phyloP scores from a whole-genome alignment of 2,113 vertebrate genomes.

The Dasyprocta punctata region DNA sequence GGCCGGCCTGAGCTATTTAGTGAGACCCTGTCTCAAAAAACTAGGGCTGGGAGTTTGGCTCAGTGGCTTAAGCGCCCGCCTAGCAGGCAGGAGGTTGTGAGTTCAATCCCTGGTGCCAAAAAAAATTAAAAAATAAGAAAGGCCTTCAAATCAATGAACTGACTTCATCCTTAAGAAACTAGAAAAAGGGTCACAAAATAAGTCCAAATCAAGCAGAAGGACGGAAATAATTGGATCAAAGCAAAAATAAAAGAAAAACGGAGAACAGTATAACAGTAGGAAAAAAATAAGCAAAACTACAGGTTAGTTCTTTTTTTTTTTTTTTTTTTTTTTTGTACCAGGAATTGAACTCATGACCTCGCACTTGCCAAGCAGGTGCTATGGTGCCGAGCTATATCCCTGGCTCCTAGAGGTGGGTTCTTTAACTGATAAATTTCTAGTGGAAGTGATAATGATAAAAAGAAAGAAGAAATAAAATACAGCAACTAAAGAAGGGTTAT shows the following conservation, averaged over 20 bases:
- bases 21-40: too few relatives aligned
- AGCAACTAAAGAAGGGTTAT: not conserved
- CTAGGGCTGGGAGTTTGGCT: too few relatives aligned
- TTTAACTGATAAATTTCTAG: not conserved
- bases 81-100: too few relatives aligned
- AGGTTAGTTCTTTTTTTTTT: not conserved
- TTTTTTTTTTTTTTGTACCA: too few relatives aligned
- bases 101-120: too few relatives aligned
- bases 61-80: too few relatives aligned
- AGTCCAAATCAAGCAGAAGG: not conserved
- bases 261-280: not conserved
- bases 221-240: not conserved
- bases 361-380: too few relatives aligned
- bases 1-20: too few relatives aligned
- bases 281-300: conserved; percentile 8
- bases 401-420: not conserved
- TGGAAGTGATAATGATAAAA: not conserved
- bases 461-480: not conserved
- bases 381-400: too few relatives aligned
- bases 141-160: not conserved
- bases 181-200: not conserved
- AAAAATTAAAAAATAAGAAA: conserved; percentile 10
- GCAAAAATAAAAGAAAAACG: not conserved
- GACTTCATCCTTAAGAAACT: conserved; percentile 9
- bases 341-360: too few relatives aligned